A percentile compares a stretch with the other conserved stretches of the same genome.
phyloP scores from a whole-genome alignment of 2,113 vertebrate genomes.

The Poeciliopsis occidentalis region DNA sequence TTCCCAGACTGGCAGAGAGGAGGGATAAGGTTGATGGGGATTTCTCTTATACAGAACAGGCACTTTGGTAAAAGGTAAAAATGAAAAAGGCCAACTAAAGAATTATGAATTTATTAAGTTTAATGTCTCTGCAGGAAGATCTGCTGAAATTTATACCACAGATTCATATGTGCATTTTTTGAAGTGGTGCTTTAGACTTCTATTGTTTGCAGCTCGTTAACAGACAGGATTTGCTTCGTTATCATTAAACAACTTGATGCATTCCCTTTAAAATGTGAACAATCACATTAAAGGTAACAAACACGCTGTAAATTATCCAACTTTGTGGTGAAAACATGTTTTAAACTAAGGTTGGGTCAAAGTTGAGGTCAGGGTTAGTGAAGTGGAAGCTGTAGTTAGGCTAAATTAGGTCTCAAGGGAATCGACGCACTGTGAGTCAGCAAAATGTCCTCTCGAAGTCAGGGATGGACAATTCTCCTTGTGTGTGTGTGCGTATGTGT shows the following conservation, averaged over 20 bases:
- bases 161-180: too few species aligned
- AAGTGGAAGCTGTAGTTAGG: neutral
- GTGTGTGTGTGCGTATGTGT: neutral
- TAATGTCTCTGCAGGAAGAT: neutral
- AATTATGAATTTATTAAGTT: neutral
- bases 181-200: neutral
- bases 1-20: constrained; percentile 2
- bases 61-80: constrained; percentile 4
- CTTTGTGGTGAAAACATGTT: neutral
- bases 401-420: neutral
- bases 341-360: neutral
- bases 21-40: constrained; percentile 5
- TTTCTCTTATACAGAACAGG: neutral
- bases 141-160: neutral
- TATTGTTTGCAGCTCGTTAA: neutral
- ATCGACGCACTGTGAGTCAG: neutral
- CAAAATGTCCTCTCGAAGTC: neutral
- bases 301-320: neutral
- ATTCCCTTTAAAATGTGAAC: neutral
- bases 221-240: neutral
- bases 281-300: neutral
- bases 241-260: neutral
- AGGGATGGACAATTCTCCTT: neutral
- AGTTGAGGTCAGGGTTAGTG: neutral
- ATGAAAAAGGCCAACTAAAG: neutral